Conservation (phyloP, 2,888 invertebrate genomes). For the Amphimallon solstitiale region DNA sequence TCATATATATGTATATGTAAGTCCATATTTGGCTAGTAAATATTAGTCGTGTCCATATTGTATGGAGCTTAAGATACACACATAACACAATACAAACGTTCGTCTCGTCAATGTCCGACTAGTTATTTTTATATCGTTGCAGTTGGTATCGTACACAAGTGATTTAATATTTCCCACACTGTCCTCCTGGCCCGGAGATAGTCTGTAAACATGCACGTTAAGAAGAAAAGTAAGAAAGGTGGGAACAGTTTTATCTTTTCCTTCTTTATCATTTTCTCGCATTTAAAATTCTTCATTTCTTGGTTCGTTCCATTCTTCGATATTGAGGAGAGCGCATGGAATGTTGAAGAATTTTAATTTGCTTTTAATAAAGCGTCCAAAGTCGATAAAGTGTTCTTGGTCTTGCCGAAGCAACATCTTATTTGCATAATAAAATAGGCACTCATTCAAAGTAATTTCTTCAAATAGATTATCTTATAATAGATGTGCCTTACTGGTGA, state of each 20-base stretch:
- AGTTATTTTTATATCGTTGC: slow-evolving; percentile 32
- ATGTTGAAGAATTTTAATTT: slow-evolving; percentile 28
- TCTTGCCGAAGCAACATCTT: slow-evolving; percentile 2
- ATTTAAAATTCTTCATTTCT: background rate
- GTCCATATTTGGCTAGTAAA: slow-evolving; percentile 29
- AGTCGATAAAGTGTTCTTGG: slow-evolving; percentile 19
- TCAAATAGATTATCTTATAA: too few relatives aligned
- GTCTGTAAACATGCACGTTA: slow-evolving; percentile 22
- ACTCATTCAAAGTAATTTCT: slow-evolving; percentile 7
- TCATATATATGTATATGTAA: too few relatives aligned
- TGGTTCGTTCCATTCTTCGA: slow-evolving; percentile 1
- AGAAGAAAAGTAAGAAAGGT: slow-evolving; percentile 23
- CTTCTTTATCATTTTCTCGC: slow-evolving; percentile 9
- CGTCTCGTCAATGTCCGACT: slow-evolving; percentile 32
- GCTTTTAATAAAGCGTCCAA: slow-evolving; percentile 23
- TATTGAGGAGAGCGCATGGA: slow-evolving; percentile 10
- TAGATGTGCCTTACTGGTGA: background rate
- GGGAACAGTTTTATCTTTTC: slow-evolving; percentile 21
- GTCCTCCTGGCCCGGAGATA: slow-evolving; percentile 20
- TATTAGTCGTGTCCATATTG: slow-evolving; percentile 27
- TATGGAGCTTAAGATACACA: background rate
- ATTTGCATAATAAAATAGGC: slow-evolving; percentile 22
- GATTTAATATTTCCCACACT: slow-evolving; percentile 32
- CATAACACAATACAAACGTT: slow-evolving; percentile 12
- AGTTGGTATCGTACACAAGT: slow-evolving; percentile 20